These are phyloP conservation scores for Hydrophis major DNA, from an alignment of 2,797 vertebrate genomes.

Conservation along the genomic window DNA sequence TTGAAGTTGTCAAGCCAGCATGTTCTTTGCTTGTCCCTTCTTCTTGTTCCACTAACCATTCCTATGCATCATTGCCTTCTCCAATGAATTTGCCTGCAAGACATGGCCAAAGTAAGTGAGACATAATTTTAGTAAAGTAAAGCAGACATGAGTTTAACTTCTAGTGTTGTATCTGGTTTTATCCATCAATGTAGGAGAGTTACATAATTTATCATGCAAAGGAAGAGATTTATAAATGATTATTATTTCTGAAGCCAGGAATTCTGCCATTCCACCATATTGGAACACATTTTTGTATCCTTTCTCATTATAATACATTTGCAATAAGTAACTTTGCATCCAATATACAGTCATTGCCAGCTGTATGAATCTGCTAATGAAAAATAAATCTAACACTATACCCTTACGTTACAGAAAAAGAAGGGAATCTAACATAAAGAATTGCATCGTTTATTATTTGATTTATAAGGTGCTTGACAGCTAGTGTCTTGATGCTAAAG, in stretches of 20 bases:
- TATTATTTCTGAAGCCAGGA: conserved; percentile 31
- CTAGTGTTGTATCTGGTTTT: not conserved
- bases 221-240: not conserved
- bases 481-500: not conserved
- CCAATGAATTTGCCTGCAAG: not conserved
- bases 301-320: conserved; percentile 59
- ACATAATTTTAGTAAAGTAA: not conserved
- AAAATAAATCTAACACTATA: not conserved
- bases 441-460: not conserved
- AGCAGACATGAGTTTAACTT: not conserved
- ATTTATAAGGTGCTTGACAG: not conserved
- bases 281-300: conserved; percentile 59
- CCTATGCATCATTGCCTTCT: not conserved
- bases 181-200: not conserved
- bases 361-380: conserved; percentile 37
- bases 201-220: conserved; percentile 34
- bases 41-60: not conserved
- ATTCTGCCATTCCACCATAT: conserved; percentile 22
- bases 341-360: conserved; percentile 3
- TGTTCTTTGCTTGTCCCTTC: not conserved
- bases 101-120: not conserved
- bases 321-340: not conserved
- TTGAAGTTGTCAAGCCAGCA: not conserved
- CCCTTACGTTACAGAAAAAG: not conserved
- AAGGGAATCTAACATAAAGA: conserved; percentile 7